Percentiles rank a stretch among this genome's conserved stretches.
Conservation (phyloP, 2,113 vertebrate genomes). For the Bubalus kerabau region DNA sequence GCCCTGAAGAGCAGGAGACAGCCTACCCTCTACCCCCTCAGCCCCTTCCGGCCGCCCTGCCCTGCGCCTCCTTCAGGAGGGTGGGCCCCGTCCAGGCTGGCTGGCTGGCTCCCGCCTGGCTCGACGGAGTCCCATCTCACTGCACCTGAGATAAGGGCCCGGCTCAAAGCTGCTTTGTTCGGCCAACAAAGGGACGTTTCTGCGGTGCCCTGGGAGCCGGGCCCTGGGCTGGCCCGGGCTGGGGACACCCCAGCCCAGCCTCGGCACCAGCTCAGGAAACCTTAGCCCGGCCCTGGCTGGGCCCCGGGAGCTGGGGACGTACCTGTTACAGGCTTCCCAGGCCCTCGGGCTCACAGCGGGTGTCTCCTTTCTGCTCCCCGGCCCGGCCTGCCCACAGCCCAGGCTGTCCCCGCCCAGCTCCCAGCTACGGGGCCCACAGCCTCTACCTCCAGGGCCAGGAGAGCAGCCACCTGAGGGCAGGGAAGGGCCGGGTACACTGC, state of each 20-base stretch:
- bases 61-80: background rate
- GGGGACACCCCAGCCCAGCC: background rate
- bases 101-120: background rate
- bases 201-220: background rate
- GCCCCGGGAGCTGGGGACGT: background rate
- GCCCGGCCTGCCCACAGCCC: background rate
- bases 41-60: background rate
- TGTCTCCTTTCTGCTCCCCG: background rate
- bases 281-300: constrained; percentile 15
- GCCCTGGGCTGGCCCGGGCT: background rate
- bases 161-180: constrained; percentile 60
- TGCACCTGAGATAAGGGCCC: constrained; percentile 46
- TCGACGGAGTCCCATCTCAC: constrained; percentile 27
- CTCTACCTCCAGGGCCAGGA: background rate
- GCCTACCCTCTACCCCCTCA: background rate
- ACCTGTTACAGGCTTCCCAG: constrained; percentile 54
- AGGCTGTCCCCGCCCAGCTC: background rate
- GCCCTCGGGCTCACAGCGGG: background rate
- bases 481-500: rapidly evolving
- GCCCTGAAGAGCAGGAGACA: rapidly evolving
- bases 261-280: constrained; percentile 55
- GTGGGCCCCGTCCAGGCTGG: background rate
- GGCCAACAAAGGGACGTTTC: constrained; percentile 69
- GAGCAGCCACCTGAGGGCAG: background rate
- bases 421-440: background rate